Conservation (phyloP, 1,140 invertebrate species). For the Heliconius melpomene region DNA sequence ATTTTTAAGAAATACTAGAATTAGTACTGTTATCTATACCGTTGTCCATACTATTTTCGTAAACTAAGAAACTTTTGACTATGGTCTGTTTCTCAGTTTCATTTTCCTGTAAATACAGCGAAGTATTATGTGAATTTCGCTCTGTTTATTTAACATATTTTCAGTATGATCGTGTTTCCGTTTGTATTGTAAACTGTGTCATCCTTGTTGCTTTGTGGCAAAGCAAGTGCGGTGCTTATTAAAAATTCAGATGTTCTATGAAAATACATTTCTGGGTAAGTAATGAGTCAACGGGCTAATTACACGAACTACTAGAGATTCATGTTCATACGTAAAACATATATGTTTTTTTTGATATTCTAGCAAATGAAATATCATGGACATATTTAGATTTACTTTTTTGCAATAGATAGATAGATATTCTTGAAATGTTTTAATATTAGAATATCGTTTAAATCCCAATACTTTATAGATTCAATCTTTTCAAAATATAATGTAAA, state of each 20-base stretch:
- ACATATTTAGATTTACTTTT: too few relatives aligned
- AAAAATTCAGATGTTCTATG: constrained; percentile 12
- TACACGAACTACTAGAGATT: not conserved
- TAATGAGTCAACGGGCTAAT: not conserved
- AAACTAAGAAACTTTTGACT: not conserved
- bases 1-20: too few relatives aligned
- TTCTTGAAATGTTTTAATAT: too few relatives aligned
- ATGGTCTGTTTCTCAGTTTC: not conserved
- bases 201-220: not conserved
- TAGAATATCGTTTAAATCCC: too few relatives aligned
- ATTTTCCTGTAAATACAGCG: not conserved
- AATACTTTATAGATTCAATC: too few relatives aligned
- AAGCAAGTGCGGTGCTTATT: constrained; percentile 8
- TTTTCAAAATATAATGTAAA: too few relatives aligned
- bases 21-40: too few relatives aligned
- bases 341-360: too few relatives aligned
- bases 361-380: too few relatives aligned
- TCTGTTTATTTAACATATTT: not conserved
- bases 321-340: too few relatives aligned
- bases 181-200: constrained; percentile 12
- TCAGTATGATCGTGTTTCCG: not conserved
- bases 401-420: too few relatives aligned
- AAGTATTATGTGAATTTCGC: not conserved
- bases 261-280: constrained; percentile 17
- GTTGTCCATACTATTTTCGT: too few relatives aligned